Conservation (phyloP, 2,797 vertebrate genomes). For the Malurus splendens region DNA sequence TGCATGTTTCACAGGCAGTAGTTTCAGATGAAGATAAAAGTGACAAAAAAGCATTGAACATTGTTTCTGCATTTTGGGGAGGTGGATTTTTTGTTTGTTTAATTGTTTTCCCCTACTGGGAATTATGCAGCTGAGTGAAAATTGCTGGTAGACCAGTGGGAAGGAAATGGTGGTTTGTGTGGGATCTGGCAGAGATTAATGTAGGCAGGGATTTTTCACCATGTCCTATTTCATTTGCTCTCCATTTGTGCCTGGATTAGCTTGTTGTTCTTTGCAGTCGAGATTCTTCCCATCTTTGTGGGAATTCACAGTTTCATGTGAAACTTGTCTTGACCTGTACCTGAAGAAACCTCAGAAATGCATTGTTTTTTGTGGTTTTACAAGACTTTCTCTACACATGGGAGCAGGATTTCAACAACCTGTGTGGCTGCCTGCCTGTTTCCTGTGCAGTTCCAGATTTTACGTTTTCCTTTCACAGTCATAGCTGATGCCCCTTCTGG, state of each 20-base stretch:
- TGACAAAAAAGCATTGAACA: background rate
- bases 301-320: background rate
- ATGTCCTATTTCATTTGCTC: background rate
- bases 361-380: background rate
- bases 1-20: background rate
- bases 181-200: background rate
- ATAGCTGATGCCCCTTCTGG: background rate
- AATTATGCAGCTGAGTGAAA: background rate
- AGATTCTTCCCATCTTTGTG: background rate
- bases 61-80: background rate
- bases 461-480: background rate
- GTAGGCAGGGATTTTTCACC: background rate
- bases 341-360: background rate
- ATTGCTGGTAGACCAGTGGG: background rate
- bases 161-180: background rate
- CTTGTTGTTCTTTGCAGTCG: background rate
- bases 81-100: background rate
- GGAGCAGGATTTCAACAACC: background rate
- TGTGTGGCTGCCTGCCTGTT: background rate
- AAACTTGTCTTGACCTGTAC: conserved; percentile 16
- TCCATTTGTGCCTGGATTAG: background rate
- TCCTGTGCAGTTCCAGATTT: background rate
- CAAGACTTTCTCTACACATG: background rate
- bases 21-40: background rate
- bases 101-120: background rate